Evolutionary conservation across 2,888 invertebrate species (phyloP), one percentile per base, ranked within the genome.

Genomic region (Phaedon cochleariae): DNA sequence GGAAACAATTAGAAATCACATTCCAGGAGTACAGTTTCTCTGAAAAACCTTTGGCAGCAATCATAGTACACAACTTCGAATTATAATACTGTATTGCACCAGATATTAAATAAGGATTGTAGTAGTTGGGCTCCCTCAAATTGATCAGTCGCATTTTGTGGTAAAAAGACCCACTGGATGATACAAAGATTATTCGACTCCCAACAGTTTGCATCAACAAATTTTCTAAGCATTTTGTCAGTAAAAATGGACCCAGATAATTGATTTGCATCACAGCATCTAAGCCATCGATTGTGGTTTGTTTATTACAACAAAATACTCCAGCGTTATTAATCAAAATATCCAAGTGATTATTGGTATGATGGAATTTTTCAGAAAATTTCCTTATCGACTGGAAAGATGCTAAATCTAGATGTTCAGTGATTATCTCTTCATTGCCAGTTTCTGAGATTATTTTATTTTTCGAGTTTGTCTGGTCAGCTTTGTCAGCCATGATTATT

Each of bases 181-280:
- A 65, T n/a, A 73, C 66, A 58, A 71, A 73, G 9, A 73, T 51
- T 26, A 73, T 70, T 55, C 73, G 67, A 29, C 70, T 58, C 5
- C 26, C 41, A 6, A 17, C 15, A 12, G 65, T 59, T 15, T 55
- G 55, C 37, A 64, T 61, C 20, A 73, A 62, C 68, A 83, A 65
- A 48, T 87, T 86, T 0, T 85, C 76, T 0, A 92, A 79, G 0
- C 92, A 84, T 58, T 88, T 81, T 0, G 90, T 91, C 62, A 92
- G 81, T 20, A 92, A 80, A 76, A 91, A 92, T 4, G 89, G 90
- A 5, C 90, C 90, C 74, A 90, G 87, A 74, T 91, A 87, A 70
- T 92, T 92, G n/a, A 89, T 86, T 68, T 90, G 90, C 84, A 90
- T 86, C 59, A 87, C 88, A 26, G 84, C 80, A 26, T 90, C 86